These are phyloP conservation scores for Leptopilina drosophilae DNA, from an alignment of 2,888 invertebrate genomes.

Conservation along the genomic window DNA sequence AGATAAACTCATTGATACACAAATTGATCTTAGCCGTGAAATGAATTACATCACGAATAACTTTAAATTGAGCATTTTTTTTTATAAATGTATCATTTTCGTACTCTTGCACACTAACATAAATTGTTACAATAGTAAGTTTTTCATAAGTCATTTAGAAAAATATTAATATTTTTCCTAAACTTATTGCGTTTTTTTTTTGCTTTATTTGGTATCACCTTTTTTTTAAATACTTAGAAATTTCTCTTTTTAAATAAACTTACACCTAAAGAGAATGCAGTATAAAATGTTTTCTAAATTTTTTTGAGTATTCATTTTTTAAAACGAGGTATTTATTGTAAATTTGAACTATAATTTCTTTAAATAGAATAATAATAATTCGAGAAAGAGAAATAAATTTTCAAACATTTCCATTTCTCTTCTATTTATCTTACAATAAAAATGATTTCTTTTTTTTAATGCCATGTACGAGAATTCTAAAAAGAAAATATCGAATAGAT, in stretches of 20 bases:
- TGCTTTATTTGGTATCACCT: conserved; percentile 69
- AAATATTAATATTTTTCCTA: conserved; percentile 55
- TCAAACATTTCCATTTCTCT: background rate
- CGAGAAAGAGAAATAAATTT: background rate
- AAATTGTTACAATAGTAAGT: conserved; percentile 24
- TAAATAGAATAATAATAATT: background rate
- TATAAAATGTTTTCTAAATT: conserved; percentile 50
- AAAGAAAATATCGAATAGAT: no score
- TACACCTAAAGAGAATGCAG: conserved; percentile 49
- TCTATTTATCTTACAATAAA: conserved; percentile 1
- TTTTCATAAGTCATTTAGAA: conserved; percentile 42
- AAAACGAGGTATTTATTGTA: conserved; percentile 32
- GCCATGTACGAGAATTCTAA: background rate
- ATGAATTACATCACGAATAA: conserved; percentile 1
- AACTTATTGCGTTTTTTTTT: conserved; percentile 60
- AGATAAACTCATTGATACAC: conserved; percentile 23
- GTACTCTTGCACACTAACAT: conserved; percentile 5
- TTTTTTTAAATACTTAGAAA: conserved; percentile 54
- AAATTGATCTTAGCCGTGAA: conserved; percentile 5
- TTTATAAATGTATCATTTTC: conserved; percentile 23
- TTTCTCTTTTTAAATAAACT: conserved; percentile 50
- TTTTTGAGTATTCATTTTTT: conserved; percentile 65
- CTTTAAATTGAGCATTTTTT: conserved; percentile 33
- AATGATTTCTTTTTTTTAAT: background rate
- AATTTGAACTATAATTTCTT: background rate